Percentiles rank a stretch among this genome's conserved stretches.
Evolutionary conservation across 2,113 vertebrate species (phyloP).

Genomic region (Aythya baeri): DNA sequence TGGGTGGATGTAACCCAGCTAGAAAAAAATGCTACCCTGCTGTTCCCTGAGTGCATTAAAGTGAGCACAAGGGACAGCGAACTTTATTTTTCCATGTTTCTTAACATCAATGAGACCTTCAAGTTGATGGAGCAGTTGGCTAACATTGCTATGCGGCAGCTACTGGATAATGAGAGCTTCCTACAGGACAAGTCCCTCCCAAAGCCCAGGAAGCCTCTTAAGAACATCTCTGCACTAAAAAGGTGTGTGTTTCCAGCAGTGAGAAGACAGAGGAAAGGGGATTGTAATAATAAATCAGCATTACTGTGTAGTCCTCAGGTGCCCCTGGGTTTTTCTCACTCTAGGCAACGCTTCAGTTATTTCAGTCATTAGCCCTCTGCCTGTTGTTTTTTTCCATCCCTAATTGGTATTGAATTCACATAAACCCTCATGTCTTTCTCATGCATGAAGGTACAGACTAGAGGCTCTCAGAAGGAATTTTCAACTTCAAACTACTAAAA

Average conservation of each 20-base stretch:
- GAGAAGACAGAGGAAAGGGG: background rate
- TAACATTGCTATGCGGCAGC: constrained; percentile 94
- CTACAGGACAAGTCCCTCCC: constrained; percentile 87
- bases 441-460: background rate
- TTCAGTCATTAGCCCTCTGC: background rate
- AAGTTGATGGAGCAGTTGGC: constrained; percentile 98
- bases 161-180: constrained; percentile 91
- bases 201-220: constrained; percentile 86
- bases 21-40: constrained; percentile 92
- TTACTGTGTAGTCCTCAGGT: background rate
- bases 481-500: background rate
- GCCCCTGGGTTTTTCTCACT: background rate
- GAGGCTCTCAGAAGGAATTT: background rate
- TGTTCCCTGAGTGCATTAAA: constrained; percentile 94
- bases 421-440: background rate
- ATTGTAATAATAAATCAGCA: background rate
- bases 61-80: constrained; percentile 90
- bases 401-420: background rate
- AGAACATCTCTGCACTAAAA: constrained; percentile 92
- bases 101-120: constrained; percentile 95
- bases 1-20: constrained; percentile 95
- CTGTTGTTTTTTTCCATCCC: background rate
- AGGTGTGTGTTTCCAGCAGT: constrained; percentile 62
- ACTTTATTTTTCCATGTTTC: constrained; percentile 98
- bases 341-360: background rate